Evolutionary conservation across 2,888 invertebrate species (phyloP), one percentile per base, ranked within the genome.

Genomic region (Byasa hedistus): DNA sequence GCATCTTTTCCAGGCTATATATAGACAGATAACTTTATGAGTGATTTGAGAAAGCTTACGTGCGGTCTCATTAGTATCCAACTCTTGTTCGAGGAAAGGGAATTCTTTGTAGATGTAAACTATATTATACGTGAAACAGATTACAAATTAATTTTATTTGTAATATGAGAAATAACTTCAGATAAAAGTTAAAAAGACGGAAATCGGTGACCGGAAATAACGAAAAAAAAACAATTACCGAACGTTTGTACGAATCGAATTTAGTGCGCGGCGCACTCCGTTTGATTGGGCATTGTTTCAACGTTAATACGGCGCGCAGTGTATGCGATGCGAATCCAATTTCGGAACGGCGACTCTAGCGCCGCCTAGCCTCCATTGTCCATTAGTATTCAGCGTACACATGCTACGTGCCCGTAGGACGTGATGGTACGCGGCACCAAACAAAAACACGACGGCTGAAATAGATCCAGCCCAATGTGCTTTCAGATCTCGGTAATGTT

Each of bases 271-370:
- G 68, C 72, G 78, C 79, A 81, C 79, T 80, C 73, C 76, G 79
- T 84, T 83, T 89, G 86, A 89, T 90, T 88, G 88, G 80, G 79
- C 78, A 89, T 88, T 89, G 89, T 91, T 89, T 86, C 77, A 72
- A 70, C 76, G 77, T 79, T 85, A 84, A 85, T 85, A 81, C 79
- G 69, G 70, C 72, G 77, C 78, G 79, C 83, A 79, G 75, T 78
- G 79, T 78, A 79, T 83, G 81, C 81, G 75, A 79, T 79, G 79
- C 77, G 83, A 86, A 88, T 87, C 81, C 85, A 87, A 87, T 88
- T 86, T 89, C 81, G 76, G 79, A 79, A 75, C 78, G 39, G 77
- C 80, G 76, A 79, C 77, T 80, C 75, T 76, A 75, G 74, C 80
- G 74, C 75, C 73, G 78, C 78, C 81, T 80, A 76, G 76, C 75